These are phyloP conservation scores for Criorhina ranunculi DNA, from an alignment of 2,888 invertebrate genomes.

Conservation along the genomic window DNA sequence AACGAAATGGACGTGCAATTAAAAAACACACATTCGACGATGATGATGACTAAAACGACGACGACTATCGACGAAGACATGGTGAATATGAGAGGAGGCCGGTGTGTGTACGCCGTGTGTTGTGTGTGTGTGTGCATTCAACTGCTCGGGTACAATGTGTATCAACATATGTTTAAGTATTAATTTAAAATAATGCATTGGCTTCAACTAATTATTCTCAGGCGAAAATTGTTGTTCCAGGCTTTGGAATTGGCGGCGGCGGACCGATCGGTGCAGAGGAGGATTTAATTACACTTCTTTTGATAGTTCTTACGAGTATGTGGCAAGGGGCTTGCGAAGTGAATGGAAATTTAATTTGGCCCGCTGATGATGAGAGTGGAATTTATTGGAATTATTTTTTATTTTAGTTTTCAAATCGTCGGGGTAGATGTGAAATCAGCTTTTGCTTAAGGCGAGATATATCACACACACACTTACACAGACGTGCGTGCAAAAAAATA, in stretches of 20 bases:
- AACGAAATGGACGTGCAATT: slow-evolving; percentile 74
- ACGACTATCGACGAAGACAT: slow-evolving; percentile 48
- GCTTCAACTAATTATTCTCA: slow-evolving; percentile 69
- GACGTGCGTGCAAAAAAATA: slow-evolving; percentile 13
- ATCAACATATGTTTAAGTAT: slow-evolving; percentile 73
- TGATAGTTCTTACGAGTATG: slow-evolving; percentile 65
- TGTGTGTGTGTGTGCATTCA: slow-evolving; percentile 36
- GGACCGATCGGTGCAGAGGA: slow-evolving; percentile 52
- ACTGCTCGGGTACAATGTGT: slow-evolving; percentile 57
- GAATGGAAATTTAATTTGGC: slow-evolving; percentile 71
- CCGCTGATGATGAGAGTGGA: slow-evolving; percentile 65
- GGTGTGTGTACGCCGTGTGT: neutral
- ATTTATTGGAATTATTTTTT: slow-evolving; percentile 67
- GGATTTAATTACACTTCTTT: slow-evolving; percentile 72
- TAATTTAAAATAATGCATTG: slow-evolving; percentile 72
- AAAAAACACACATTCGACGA: slow-evolving; percentile 73
- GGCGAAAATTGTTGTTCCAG: slow-evolving; percentile 69
- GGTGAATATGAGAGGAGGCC: slow-evolving; percentile 32
- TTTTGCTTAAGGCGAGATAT: slow-evolving; percentile 34
- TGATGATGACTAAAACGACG: slow-evolving; percentile 60
- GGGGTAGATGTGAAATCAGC: slow-evolving; percentile 11
- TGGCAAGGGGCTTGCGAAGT: slow-evolving; percentile 38
- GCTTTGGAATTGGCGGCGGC: slow-evolving; percentile 4
- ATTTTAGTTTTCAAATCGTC: slow-evolving; percentile 43
- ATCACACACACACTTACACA: neutral